Conservation (phyloP, 2,888 invertebrate genomes). For the Lordiphosa fenestrarum region DNA sequence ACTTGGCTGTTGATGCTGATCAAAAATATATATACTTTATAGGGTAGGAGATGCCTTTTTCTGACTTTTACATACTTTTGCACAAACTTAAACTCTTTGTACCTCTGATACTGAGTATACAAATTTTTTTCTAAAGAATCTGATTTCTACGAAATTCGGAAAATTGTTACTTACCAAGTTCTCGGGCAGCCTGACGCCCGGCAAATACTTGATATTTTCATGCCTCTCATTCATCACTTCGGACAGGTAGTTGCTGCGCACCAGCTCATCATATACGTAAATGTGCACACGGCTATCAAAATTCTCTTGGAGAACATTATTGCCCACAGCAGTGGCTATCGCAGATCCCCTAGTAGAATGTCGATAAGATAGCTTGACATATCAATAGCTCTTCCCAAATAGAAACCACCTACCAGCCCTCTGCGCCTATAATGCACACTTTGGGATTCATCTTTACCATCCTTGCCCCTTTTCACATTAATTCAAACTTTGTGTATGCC, state of each 20-base stretch:
- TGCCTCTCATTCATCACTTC: slow-evolving; percentile 60
- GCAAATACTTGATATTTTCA: slow-evolving; percentile 68
- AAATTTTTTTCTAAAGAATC: too few relatives aligned
- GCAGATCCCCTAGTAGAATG: slow-evolving; percentile 53
- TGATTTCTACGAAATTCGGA: too few relatives aligned
- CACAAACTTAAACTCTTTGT: too few relatives aligned
- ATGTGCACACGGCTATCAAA: slow-evolving; percentile 59
- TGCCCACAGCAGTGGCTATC: slow-evolving; percentile 55
- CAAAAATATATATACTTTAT: too few relatives aligned
- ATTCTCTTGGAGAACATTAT: slow-evolving; percentile 33
- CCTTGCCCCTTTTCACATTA: slow-evolving; percentile 5
- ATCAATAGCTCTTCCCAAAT: neutral
- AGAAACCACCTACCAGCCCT: slow-evolving; percentile 47
- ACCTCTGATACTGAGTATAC: too few relatives aligned
- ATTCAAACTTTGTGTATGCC: slow-evolving; percentile 7
- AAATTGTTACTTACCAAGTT: slow-evolving; percentile 59
- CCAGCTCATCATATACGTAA: slow-evolving; percentile 63
- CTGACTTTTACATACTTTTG: too few relatives aligned
- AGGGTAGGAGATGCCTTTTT: too few relatives aligned
- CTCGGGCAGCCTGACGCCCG: slow-evolving; percentile 51
- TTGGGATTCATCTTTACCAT: slow-evolving; percentile 46
- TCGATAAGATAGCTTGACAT: too few relatives aligned
- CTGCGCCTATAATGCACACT: slow-evolving; percentile 65
- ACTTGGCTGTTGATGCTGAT: too few relatives aligned
- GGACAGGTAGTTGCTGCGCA: slow-evolving; percentile 38